Conservation (phyloP, 2,797 vertebrate genomes). For the Anabas testudineus region DNA sequence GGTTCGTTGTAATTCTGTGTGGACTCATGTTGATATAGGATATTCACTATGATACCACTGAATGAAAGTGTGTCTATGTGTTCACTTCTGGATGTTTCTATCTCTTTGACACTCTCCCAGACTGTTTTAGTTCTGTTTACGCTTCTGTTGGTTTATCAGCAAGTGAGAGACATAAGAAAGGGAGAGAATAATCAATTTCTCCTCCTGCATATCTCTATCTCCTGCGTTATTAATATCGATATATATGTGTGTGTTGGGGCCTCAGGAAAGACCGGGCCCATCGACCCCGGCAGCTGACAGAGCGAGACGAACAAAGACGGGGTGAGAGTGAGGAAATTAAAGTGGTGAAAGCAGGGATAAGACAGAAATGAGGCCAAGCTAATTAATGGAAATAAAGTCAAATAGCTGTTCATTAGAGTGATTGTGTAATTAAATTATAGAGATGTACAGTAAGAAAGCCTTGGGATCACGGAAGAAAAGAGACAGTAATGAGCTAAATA, state of each 20-base stretch:
- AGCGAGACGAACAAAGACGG: constrained; percentile 30
- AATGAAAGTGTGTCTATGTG: not conserved
- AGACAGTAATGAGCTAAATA: not conserved
- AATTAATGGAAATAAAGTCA: not conserved
- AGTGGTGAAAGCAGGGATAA: not conserved
- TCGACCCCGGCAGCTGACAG: constrained; percentile 33
- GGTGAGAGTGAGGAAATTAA: constrained; percentile 1
- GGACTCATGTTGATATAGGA: no score
- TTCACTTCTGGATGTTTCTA: constrained; percentile 1
- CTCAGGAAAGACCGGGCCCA: constrained; percentile 36
- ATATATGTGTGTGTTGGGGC: constrained; percentile 38
- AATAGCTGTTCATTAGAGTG: not conserved
- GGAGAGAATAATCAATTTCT: constrained; percentile 49
- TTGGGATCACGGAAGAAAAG: not conserved
- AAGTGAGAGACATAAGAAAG: constrained; percentile 10
- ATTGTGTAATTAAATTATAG: not conserved
- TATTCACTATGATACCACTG: no score
- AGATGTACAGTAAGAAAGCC: not conserved
- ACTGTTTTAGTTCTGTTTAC: constrained; percentile 22
- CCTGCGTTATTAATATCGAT: constrained; percentile 59
- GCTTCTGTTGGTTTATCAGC: constrained; percentile 20
- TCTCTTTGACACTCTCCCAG: not conserved
- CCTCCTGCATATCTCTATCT: constrained; percentile 52
- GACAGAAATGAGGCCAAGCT: not conserved
- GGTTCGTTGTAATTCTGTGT: no score